Evolutionary conservation across 2,888 invertebrate genomes (phyloP).

Genomic region (Plagodis pulveraria): DNA sequence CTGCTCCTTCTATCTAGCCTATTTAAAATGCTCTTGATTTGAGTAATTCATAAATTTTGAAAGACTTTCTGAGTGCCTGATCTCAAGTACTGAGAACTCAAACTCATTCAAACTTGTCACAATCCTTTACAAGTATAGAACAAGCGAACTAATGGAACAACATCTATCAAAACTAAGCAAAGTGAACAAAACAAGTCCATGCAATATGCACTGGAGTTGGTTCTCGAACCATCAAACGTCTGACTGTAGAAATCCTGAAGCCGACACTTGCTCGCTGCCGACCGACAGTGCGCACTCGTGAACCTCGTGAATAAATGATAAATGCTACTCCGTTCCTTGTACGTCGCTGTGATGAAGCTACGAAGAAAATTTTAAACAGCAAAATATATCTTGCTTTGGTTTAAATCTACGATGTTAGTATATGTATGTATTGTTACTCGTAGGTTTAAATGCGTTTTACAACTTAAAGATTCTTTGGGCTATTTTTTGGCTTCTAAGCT

Average conservation of each 20-base stretch:
- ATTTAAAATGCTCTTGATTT: too few relatives aligned
- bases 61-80: too few relatives aligned
- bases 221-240: slow-evolving; percentile 23
- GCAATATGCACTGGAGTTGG: slow-evolving; percentile 34
- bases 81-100: not conserved
- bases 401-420: too few relatives aligned
- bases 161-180: slow-evolving; percentile 21
- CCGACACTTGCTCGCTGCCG: slow-evolving; percentile 55
- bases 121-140: not conserved
- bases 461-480: too few relatives aligned
- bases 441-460: too few relatives aligned
- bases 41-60: too few relatives aligned
- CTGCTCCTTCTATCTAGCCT: too few relatives aligned
- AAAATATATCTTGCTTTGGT: too few relatives aligned
- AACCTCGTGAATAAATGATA: slow-evolving; percentile 71
- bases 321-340: slow-evolving; percentile 59
- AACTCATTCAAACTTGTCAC: slow-evolving; percentile 6
- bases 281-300: slow-evolving; percentile 53
- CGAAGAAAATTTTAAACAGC: slow-evolving; percentile 34
- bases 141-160: slow-evolving; percentile 13
- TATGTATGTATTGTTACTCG: too few relatives aligned
- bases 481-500: too few relatives aligned
- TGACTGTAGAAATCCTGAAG: slow-evolving; percentile 34
- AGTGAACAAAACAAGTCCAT: slow-evolving; percentile 24
- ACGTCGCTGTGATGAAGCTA: slow-evolving; percentile 42